Conservation (phyloP, 1,140 invertebrate genomes). For the Schlechtendalia chinensis region DNA sequence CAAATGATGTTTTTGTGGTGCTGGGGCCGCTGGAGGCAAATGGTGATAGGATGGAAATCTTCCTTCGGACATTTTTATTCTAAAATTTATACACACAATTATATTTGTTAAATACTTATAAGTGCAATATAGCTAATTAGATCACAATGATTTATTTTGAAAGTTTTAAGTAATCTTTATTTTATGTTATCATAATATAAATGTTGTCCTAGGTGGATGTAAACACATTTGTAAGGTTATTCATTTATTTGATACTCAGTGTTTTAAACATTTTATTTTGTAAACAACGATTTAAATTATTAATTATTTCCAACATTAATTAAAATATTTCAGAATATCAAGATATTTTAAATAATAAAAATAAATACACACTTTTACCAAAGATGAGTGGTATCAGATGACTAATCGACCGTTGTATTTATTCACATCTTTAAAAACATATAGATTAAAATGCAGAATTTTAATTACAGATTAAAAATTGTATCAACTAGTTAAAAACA, state of each 20-base stretch:
- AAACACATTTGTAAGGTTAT: slow-evolving; percentile 23
- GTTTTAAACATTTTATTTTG: background rate
- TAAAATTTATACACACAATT: slow-evolving; percentile 23
- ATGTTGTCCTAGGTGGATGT: slow-evolving; percentile 7
- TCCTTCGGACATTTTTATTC: slow-evolving; percentile 48
- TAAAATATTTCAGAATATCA: background rate
- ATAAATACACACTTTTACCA: slow-evolving; percentile 24
- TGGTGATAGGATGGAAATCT: slow-evolving; percentile 49
- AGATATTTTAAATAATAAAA: slow-evolving; percentile 3
- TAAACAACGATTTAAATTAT: background rate
- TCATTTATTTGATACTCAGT: background rate
- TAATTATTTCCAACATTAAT: background rate
- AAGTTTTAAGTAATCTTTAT: slow-evolving; percentile 8
- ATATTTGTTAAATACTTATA: background rate
- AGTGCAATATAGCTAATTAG: background rate
- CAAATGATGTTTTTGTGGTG: slow-evolving; percentile 41
- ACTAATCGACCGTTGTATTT: slow-evolving; percentile 12
- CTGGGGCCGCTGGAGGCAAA: slow-evolving; percentile 44
- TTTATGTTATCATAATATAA: slow-evolving; percentile 16
- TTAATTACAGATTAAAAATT: background rate
- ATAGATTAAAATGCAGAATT: background rate
- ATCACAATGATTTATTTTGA: background rate
- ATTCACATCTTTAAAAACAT: background rate
- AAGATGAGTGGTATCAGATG: slow-evolving; percentile 8
- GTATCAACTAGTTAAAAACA: background rate